Conservation (phyloP, 2,113 vertebrate genomes). For the Protobothrops flavoviridis region DNA sequence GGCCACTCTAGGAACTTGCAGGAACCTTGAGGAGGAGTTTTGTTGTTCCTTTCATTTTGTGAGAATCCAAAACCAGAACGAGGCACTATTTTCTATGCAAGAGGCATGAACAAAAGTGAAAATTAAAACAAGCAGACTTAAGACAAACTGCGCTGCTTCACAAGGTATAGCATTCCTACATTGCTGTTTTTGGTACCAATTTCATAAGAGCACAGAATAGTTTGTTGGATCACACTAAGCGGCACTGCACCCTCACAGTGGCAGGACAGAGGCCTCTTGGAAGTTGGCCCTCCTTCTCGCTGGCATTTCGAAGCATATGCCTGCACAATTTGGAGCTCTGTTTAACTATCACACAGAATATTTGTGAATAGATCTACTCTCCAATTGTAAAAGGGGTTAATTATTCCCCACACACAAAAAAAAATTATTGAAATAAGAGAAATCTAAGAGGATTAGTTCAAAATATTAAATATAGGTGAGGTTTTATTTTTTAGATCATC, state of each 20-base stretch:
- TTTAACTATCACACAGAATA: neutral
- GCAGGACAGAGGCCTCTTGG: neutral
- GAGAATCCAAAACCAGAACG: slow-evolving; percentile 44
- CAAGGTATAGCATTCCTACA: slow-evolving; percentile 1
- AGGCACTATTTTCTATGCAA: slow-evolving; percentile 62
- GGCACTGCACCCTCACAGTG: neutral
- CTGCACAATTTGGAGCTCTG: neutral
- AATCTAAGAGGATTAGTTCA: slow-evolving; percentile 66
- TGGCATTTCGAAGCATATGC: neutral
- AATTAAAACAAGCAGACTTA: slow-evolving; percentile 36
- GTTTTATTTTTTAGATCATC: neutral
- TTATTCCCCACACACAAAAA: slow-evolving; percentile 49
- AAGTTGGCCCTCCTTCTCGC: neutral
- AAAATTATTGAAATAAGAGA: slow-evolving; percentile 64
- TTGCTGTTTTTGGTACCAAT: slow-evolving; percentile 11
- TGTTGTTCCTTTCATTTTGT: slow-evolving; percentile 33
- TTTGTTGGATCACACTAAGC: neutral
- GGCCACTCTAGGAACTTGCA: slow-evolving; percentile 38
- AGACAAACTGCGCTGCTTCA: slow-evolving; percentile 7
- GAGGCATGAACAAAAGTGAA: slow-evolving; percentile 39
- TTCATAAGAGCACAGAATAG: slow-evolving; percentile 10
- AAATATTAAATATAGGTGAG: slow-evolving; percentile 51
- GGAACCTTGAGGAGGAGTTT: neutral
- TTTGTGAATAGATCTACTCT: neutral
- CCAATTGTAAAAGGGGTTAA: neutral